These are phyloP conservation scores for Chelonus insularis DNA, from an alignment of 1,140 invertebrate genomes.

Conservation along the genomic window DNA sequence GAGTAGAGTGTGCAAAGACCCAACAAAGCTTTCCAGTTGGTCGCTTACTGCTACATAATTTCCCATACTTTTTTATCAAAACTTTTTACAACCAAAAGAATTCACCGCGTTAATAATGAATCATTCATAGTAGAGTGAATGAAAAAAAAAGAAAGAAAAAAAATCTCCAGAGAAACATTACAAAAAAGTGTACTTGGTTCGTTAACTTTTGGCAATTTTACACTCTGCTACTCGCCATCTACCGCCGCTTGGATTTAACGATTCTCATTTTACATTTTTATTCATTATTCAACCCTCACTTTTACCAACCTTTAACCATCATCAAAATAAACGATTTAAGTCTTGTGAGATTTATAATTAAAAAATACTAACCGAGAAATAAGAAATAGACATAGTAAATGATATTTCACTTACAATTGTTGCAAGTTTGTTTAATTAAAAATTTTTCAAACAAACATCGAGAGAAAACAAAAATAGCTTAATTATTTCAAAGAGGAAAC, in stretches of 20 bases:
- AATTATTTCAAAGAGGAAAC: no score
- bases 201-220: constrained; percentile 50
- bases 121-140: background rate
- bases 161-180: constrained; percentile 27
- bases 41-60: background rate
- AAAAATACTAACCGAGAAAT: no score
- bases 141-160: background rate
- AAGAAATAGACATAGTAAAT: no score
- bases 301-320: background rate
- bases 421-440: no score
- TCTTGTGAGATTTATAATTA: no score
- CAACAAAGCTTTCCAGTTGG: constrained; percentile 1
- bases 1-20: constrained; percentile 1
- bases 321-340: no score
- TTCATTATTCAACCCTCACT: background rate
- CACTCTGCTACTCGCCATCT: constrained; percentile 39
- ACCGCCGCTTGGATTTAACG: background rate
- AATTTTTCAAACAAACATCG: no score
- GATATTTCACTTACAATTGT: no score
- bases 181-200: constrained; percentile 35
- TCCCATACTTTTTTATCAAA: background rate
- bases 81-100: background rate
- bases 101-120: background rate
- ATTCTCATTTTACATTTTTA: constrained; percentile 3
- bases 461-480: no score